Percentiles rank a stretch among this genome's conserved stretches.
phyloP scores from a whole-genome alignment of 2,113 vertebrate genomes.

The Oophaga pumilio region DNA sequence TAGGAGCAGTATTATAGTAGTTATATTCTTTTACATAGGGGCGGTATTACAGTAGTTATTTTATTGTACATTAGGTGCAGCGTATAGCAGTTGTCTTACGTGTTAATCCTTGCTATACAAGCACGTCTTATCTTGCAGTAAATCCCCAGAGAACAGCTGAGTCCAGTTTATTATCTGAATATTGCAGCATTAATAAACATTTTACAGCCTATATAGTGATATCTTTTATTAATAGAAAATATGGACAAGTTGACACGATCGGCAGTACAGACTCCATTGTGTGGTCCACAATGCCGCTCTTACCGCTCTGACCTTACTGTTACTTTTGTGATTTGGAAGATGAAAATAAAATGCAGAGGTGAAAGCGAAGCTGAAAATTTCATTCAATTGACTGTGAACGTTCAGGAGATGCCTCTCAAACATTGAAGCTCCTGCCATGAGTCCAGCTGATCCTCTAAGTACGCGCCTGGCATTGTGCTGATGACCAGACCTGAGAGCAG shows the following conservation, averaged over 20 bases:
- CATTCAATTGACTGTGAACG: not conserved
- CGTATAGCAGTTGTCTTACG: too few relatives aligned
- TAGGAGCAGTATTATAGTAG: too few relatives aligned
- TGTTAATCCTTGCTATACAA: too few relatives aligned
- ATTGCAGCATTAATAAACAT: not conserved
- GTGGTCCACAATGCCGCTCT: not conserved
- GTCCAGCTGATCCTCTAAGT: not conserved
- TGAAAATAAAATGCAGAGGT: not conserved
- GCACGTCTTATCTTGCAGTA: too few relatives aligned
- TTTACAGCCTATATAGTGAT: not conserved
- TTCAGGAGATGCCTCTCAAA: not conserved
- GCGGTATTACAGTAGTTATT: too few relatives aligned
- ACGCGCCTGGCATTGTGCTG: not conserved
- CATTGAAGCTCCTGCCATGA: not conserved
- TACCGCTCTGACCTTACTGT: not conserved
- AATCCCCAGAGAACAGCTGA: not conserved
- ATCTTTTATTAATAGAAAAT: not conserved
- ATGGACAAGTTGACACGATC: not conserved
- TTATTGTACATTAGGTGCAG: too few relatives aligned
- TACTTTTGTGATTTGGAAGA: conserved; percentile 2
- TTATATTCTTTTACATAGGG: too few relatives aligned
- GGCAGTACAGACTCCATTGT: not conserved
- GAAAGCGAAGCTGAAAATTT: not conserved
- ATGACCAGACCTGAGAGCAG: not conserved
- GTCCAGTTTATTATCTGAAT: not conserved